Evolutionary conservation across 2,888 invertebrate species (phyloP).

Genomic region (Troides aeacus): DNA sequence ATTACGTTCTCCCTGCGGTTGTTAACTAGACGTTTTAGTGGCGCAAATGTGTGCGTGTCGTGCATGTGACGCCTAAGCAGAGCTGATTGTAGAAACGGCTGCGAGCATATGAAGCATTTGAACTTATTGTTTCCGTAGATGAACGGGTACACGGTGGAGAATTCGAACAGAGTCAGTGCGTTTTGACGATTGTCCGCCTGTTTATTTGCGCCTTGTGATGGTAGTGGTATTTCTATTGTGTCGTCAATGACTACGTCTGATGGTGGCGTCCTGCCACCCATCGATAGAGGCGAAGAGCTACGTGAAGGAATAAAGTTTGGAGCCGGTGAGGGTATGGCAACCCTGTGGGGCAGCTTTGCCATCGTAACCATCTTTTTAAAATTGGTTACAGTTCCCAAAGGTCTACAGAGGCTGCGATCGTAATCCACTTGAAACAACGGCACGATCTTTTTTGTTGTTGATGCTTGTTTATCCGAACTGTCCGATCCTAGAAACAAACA

Average conservation of each 20-base stretch:
- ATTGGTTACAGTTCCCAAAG: slow-evolving; percentile 65
- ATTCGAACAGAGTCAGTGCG: slow-evolving; percentile 65
- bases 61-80: slow-evolving; percentile 61
- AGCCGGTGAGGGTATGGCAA: slow-evolving; percentile 29
- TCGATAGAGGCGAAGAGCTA: slow-evolving; percentile 55
- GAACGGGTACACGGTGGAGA: slow-evolving; percentile 70
- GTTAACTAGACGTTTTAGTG: slow-evolving; percentile 63
- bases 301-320: slow-evolving; percentile 45
- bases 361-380: slow-evolving; percentile 53
- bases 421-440: slow-evolving; percentile 74
- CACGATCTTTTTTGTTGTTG: slow-evolving; percentile 52
- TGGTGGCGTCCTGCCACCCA: slow-evolving; percentile 34
- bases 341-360: slow-evolving; percentile 31
- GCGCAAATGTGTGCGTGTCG: slow-evolving; percentile 56
- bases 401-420: slow-evolving; percentile 69
- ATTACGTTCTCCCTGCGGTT: slow-evolving; percentile 65
- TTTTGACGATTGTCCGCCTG: slow-evolving; percentile 60
- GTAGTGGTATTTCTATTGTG: slow-evolving; percentile 11
- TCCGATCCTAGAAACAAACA: slow-evolving; percentile 70
- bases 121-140: slow-evolving; percentile 71
- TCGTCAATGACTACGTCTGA: slow-evolving; percentile 30
- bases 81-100: slow-evolving; percentile 61
- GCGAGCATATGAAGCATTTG: slow-evolving; percentile 70
- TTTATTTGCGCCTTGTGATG: slow-evolving; percentile 38
- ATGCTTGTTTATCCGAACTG: slow-evolving; percentile 45